Conservation (phyloP, 2,888 invertebrate genomes). For the Smittia sp. region DNA sequence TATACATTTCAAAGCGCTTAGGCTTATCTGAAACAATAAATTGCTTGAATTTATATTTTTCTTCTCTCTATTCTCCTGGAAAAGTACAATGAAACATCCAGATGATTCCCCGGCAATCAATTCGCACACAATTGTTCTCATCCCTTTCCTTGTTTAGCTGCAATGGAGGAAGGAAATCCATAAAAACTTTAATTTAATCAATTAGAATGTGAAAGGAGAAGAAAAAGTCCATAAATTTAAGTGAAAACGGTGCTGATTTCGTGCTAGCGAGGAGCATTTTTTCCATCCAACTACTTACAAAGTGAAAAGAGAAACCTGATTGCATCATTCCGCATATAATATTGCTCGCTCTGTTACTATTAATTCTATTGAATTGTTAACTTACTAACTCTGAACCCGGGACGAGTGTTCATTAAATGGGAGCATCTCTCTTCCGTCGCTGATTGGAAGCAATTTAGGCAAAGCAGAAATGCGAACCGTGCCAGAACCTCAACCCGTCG, state of each 20-base stretch:
- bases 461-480: too few species aligned
- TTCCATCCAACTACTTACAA: not conserved
- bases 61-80: not conserved
- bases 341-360: conserved; percentile 8
- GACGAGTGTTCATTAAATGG: too few species aligned
- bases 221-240: conserved; percentile 17
- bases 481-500: too few species aligned
- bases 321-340: conserved; percentile 24
- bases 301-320: conserved; percentile 20
- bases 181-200: conserved; percentile 10
- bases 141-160: not conserved
- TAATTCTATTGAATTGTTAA: not conserved
- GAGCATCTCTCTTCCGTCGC: too few species aligned
- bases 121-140: not conserved
- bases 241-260: conserved; percentile 11
- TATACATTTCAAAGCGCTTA: not conserved
- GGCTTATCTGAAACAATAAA: not conserved
- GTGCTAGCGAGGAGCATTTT: not conserved
- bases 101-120: conserved; percentile 15
- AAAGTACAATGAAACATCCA: conserved; percentile 32
- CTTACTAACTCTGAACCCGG: not conserved
- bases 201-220: not conserved
- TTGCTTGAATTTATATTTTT: not conserved
- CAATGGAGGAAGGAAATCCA: not conserved
- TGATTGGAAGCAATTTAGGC: too few species aligned